phyloP scores from a whole-genome alignment of 2,113 vertebrate genomes.

The Pelodiscus sinensis region DNA sequence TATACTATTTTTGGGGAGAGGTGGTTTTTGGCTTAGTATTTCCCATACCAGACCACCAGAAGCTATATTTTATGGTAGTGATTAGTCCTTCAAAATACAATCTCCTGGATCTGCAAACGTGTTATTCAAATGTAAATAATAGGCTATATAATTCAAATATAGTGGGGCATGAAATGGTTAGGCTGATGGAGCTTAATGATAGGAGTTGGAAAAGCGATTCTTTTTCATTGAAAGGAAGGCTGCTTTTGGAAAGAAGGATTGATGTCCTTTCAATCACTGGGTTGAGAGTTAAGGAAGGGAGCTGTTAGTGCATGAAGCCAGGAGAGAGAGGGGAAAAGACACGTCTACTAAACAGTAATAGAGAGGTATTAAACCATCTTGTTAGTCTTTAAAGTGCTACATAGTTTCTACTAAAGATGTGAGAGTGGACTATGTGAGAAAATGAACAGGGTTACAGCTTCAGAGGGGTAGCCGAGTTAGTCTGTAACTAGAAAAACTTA shows the following conservation, averaged over 20 bases:
- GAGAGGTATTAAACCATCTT: too few relatives aligned
- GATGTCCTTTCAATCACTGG: background rate
- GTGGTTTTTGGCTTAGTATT: too few relatives aligned
- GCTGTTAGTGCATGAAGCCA: background rate
- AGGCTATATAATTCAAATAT: constrained; percentile 39
- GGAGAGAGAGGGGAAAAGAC: rapidly evolving
- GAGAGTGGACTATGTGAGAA: background rate
- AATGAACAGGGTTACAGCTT: background rate
- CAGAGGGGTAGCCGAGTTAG: too few relatives aligned
- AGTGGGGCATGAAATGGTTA: constrained; percentile 10
- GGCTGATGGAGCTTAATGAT: constrained; percentile 22
- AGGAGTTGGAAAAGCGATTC: background rate
- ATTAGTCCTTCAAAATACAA: too few relatives aligned
- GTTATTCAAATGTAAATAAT: background rate
- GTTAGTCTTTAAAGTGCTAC: too few relatives aligned
- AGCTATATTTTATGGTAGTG: too few relatives aligned
- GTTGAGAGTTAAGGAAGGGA: background rate
- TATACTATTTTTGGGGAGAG: too few relatives aligned
- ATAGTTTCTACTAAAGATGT: background rate
- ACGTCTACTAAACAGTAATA: background rate
- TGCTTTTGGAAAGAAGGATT: background rate
- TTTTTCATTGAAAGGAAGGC: background rate
- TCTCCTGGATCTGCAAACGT: too few relatives aligned
- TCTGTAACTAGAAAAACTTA: too few relatives aligned
- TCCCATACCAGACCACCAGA: too few relatives aligned